phyloP scores from a whole-genome alignment of 30 jellyfish, hydroid and myxozoan genomes.

The Pelagia noctiluca region DNA sequence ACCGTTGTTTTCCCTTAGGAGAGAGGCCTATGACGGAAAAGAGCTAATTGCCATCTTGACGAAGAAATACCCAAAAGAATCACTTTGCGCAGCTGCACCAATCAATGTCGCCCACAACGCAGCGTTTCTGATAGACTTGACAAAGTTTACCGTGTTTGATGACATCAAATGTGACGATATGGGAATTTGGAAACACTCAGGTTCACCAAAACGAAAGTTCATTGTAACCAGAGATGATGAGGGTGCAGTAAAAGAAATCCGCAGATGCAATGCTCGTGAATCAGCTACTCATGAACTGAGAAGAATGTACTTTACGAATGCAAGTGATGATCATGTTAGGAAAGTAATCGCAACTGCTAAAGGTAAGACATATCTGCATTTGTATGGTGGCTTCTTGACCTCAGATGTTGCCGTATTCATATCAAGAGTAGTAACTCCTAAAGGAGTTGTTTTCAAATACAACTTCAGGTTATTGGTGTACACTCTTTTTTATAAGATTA shows the following conservation, averaged over 20 bases:
- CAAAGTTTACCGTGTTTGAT: not conserved
- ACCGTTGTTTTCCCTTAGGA: slow-evolving; percentile 14
- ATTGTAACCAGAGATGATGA: not conserved
- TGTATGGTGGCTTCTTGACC: not conserved
- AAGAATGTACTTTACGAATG: not conserved
- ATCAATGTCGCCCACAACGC: slow-evolving; percentile 24
- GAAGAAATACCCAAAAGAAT: not conserved
- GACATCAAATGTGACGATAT: slow-evolving; percentile 27
- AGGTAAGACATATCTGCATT: not conserved
- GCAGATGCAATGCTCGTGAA: not conserved
- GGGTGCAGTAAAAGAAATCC: slow-evolving; percentile 6
- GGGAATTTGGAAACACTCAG: slow-evolving; percentile 26
- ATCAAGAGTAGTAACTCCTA: not conserved
- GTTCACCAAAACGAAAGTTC: slow-evolving; percentile 18
- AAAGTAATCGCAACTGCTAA: not conserved
- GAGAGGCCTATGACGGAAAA: slow-evolving; percentile 9
- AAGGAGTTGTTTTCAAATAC: not conserved
- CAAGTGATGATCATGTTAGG: not conserved
- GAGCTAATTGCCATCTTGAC: slow-evolving; percentile 4
- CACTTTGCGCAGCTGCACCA: slow-evolving; percentile 16
- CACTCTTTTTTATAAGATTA: too few relatives aligned
- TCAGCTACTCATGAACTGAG: not conserved
- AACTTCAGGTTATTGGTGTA: not conserved
- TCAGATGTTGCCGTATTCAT: too few relatives aligned
- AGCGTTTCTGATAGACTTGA: not conserved